phyloP scores from a whole-genome alignment of 2,888 invertebrate species.

The Gerosis bhagava region DNA sequence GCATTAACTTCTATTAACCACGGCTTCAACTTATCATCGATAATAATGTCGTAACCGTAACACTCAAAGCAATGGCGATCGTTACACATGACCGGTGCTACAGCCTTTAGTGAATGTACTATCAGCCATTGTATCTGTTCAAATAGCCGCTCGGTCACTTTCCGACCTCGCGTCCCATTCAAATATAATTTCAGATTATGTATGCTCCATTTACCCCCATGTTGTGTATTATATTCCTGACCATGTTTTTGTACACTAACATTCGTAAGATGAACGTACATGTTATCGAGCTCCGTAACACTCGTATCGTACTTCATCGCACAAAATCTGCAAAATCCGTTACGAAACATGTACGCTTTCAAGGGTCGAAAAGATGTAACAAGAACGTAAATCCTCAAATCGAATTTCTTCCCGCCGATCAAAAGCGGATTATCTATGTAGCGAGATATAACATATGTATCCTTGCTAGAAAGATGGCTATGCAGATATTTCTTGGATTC shows the following conservation, averaged over 20 bases:
- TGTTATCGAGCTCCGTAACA: conserved; percentile 93
- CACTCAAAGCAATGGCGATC: conserved; percentile 96
- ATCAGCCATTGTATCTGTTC: conserved; percentile 95
- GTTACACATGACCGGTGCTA: conserved; percentile 95
- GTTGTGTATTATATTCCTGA: conserved; percentile 95
- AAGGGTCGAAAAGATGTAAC: conserved; percentile 96
- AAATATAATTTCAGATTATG: conserved; percentile 94
- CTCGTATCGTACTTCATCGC: conserved; percentile 97
- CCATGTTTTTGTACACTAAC: conserved; percentile 99
- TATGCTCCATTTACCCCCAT: conserved; percentile 97
- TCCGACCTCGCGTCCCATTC: conserved; percentile 94
- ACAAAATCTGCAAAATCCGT: conserved; percentile 97
- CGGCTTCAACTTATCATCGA: conserved; percentile 96
- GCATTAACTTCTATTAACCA: conserved; percentile 98
- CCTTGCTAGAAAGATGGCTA: conserved; percentile 89
- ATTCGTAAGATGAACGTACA: conserved; percentile 97
- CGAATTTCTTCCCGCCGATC: conserved; percentile 98
- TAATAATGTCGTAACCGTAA: conserved; percentile 98
- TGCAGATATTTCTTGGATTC: conserved; percentile 94
- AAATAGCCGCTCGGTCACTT: conserved; percentile 94
- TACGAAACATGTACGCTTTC: conserved; percentile 95
- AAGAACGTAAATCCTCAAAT: conserved; percentile 94
- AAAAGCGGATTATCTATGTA: conserved; percentile 97
- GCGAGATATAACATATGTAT: conserved; percentile 97
- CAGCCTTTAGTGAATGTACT: conserved; percentile 96